A percentile compares a stretch with the other conserved stretches of the same genome.
Conservation (phyloP, 2,888 invertebrate species). For the Pseudoips prasinana region DNA sequence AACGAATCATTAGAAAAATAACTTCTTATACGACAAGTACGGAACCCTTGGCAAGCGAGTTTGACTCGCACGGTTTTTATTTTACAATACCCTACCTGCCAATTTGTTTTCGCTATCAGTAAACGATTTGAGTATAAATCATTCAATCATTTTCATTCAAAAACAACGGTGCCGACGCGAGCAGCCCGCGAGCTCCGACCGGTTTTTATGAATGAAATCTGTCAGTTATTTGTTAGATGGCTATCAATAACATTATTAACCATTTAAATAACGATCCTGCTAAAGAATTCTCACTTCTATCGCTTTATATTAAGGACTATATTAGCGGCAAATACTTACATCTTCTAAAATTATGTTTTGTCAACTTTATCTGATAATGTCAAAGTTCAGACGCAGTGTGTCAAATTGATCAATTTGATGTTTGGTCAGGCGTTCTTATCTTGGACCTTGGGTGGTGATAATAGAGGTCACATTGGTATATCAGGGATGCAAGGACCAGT, state of each 20-base stretch:
- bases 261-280: slow-evolving; percentile 20
- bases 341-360: slow-evolving; percentile 19
- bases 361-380: slow-evolving; percentile 35
- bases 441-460: slow-evolving; percentile 23
- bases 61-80: too few relatives aligned
- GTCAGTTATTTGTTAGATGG: slow-evolving; percentile 30
- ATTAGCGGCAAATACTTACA: slow-evolving; percentile 8
- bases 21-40: too few relatives aligned
- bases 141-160: too few relatives aligned
- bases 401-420: slow-evolving; percentile 36
- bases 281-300: slow-evolving; percentile 26
- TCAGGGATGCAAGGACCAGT: slow-evolving; percentile 11
- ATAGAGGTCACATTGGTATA: slow-evolving; percentile 31
- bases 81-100: too few relatives aligned
- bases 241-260: slow-evolving; percentile 34
- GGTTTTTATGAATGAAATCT: slow-evolving; percentile 44
- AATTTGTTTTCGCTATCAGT: too few relatives aligned
- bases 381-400: slow-evolving; percentile 39
- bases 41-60: too few relatives aligned
- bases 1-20: too few relatives aligned
- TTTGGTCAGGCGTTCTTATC: slow-evolving; percentile 12
- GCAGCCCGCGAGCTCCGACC: slow-evolving; percentile 23
- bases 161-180: slow-evolving; percentile 30
- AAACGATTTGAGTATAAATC: too few relatives aligned
- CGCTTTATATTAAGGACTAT: slow-evolving; percentile 16